Percentiles rank a stretch among this genome's conserved stretches.
phyloP scores from a whole-genome alignment of 2,797 vertebrate species.

The Girardinus metallicus region DNA sequence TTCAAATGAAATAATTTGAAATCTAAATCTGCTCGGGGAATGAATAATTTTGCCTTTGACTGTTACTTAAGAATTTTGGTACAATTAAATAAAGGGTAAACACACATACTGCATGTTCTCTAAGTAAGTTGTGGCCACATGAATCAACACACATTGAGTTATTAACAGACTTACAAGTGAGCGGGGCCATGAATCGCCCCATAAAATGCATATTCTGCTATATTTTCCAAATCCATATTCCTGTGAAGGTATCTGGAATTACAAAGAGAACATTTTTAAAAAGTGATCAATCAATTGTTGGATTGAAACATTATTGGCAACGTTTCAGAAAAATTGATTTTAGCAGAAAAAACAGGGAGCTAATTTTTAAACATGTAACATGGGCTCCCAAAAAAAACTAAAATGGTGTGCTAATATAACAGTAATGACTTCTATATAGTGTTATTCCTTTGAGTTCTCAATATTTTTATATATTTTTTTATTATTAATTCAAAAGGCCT shows the following conservation, averaged over 20 bases:
- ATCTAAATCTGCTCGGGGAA: background rate
- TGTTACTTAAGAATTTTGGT: background rate
- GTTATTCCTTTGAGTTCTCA: background rate
- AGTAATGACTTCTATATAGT: background rate
- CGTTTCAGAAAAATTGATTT: background rate
- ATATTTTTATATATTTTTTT: background rate
- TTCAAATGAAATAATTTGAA: background rate
- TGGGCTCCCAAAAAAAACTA: background rate
- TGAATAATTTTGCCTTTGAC: background rate
- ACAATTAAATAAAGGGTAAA: background rate
- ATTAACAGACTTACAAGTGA: conserved; percentile 82
- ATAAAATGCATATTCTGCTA: conserved; percentile 86
- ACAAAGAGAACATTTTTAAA: conserved; percentile 1
- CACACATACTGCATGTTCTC: background rate
- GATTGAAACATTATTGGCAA: background rate
- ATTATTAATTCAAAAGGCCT: conserved; percentile 37
- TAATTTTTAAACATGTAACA: conserved; percentile 1
- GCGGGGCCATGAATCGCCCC: conserved; percentile 86
- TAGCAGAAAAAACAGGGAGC: background rate
- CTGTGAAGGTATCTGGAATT: conserved; percentile 86
- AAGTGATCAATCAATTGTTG: background rate
- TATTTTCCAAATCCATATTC: conserved; percentile 83
- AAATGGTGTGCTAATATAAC: background rate
- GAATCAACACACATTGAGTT: background rate
- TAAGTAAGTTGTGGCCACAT: background rate